Evolutionary conservation across 2,888 invertebrate species (phyloP).

Genomic region (Lobophora halterata): DNA sequence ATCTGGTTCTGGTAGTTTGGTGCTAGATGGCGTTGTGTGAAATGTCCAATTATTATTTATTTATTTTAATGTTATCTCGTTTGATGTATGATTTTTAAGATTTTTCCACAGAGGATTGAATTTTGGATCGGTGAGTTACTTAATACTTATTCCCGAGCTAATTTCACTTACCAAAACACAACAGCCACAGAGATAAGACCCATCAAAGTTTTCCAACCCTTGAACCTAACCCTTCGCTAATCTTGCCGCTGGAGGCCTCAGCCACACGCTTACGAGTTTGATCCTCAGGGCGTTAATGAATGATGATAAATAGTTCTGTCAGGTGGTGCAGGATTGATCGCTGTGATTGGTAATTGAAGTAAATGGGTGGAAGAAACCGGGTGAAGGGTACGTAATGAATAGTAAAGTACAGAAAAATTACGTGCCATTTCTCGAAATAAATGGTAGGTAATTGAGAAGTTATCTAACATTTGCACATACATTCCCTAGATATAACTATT

Average conservation of each 20-base stretch:
- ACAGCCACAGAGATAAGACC: slow-evolving; percentile 21
- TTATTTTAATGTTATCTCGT: no score
- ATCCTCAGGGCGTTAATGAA: slow-evolving; percentile 57
- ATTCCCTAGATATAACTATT: no score
- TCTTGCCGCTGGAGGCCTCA: slow-evolving; percentile 59
- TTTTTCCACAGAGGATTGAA: not conserved
- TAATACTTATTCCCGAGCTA: not conserved
- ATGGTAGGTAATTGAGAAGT: no score
- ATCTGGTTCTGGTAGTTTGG: no score
- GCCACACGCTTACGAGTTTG: slow-evolving; percentile 39
- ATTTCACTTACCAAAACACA: not conserved
- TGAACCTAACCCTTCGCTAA: slow-evolving; percentile 62
- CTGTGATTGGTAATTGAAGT: not conserved
- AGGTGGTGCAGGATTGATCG: slow-evolving; percentile 20
- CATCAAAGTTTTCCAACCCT: slow-evolving; percentile 38
- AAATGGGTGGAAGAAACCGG: slow-evolving; percentile 3
- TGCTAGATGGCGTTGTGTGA: no score
- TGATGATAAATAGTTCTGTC: slow-evolving; percentile 71
- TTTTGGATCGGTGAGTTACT: no score
- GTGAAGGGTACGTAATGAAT: no score
- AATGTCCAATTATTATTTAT: no score
- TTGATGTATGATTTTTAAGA: no score
- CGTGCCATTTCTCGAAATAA: no score
- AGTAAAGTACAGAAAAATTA: no score
- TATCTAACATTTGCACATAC: no score